These are phyloP conservation scores for Lophius americanus DNA, from an alignment of 2,797 vertebrate genomes.

Conservation along the genomic window DNA sequence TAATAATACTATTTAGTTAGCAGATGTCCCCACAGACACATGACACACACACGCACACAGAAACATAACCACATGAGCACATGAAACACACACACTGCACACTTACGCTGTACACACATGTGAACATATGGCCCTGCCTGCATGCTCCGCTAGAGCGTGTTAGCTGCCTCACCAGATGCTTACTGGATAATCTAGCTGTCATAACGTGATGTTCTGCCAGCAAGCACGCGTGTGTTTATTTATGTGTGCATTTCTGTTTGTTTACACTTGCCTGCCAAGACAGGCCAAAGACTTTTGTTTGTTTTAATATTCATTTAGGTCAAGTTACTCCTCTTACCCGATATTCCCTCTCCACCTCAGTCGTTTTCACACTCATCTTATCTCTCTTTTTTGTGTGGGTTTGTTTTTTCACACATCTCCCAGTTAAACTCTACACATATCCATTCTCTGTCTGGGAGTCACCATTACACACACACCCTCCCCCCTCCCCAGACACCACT, in stretches of 20 bases:
- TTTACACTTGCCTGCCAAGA: slow-evolving; percentile 45
- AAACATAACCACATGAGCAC: not conserved
- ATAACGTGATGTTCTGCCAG: slow-evolving; percentile 63
- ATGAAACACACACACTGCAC: not conserved
- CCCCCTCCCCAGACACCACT: slow-evolving; percentile 17
- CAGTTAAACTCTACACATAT: slow-evolving; percentile 2
- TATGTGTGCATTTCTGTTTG: slow-evolving; percentile 25
- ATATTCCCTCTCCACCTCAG: not conserved
- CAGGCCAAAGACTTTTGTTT: slow-evolving; percentile 38
- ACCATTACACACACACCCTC: slow-evolving; percentile 61
- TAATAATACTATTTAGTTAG: slow-evolving; percentile 76
- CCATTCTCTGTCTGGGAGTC: slow-evolving; percentile 42
- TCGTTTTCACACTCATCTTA: not conserved
- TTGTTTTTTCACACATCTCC: slow-evolving; percentile 6
- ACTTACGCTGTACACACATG: slow-evolving; percentile 22
- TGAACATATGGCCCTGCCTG: slow-evolving; percentile 55
- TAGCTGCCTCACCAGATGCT: slow-evolving; percentile 76
- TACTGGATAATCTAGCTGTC: slow-evolving; percentile 70
- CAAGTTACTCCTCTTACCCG: not conserved
- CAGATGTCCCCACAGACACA: slow-evolving; percentile 70
- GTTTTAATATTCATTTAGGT: slow-evolving; percentile 33
- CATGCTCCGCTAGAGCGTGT: slow-evolving; percentile 60
- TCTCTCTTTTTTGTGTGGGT: not conserved
- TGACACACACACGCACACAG: slow-evolving; percentile 32
- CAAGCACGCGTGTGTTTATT: slow-evolving; percentile 26